Base-by-base conservation (phyloP, 1,140 invertebrate species). In the Ridgeia piscesae region DNA sequence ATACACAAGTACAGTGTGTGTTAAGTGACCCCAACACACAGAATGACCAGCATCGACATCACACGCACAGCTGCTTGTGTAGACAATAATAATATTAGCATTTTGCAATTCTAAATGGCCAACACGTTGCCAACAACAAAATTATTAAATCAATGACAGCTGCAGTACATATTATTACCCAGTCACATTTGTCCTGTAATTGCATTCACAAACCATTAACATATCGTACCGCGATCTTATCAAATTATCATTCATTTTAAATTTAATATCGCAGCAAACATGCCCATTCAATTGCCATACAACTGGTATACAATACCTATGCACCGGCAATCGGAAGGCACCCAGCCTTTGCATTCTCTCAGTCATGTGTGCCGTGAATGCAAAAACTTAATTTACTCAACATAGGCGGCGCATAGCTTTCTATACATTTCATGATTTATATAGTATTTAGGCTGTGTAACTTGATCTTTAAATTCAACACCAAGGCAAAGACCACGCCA, bases 161-260 rank as follows among this genome's bases (percentile, higher is more conserved):
- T 77, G 58, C 58, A 77, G 58, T 21, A 77, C 58, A 77, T 77
- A 77, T 77, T 77, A 77, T 77, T 77, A 77, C 58, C 58, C 17
- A 77, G 58, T 77, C 58, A 77, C 58, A 77, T 77, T 77, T 77
- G 58, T 77, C 58, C 58, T 77, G 58, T 77, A 77, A 77, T 77
- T 77, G 58, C 58, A 77, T 77, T 77, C 58, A 77, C 58, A 77
- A 77, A 77, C 58, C 58, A 77, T 77, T 77, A 77, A 77, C 58
- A 77, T 77, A 77, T 77, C 58, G 11, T 27, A 77, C 58, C 11
- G 58, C 58, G 58, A 77, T 77, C 58, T 77, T 77, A 77, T 77
- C 58, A 77, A 77, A 77, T 77, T 77, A 77, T 77, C 58, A 77
- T 77, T 77, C 58, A 77, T 77, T 77, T 77, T 77, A 77, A 77